Conservation (phyloP, 2,888 invertebrate genomes). For the Mimas tiliae region DNA sequence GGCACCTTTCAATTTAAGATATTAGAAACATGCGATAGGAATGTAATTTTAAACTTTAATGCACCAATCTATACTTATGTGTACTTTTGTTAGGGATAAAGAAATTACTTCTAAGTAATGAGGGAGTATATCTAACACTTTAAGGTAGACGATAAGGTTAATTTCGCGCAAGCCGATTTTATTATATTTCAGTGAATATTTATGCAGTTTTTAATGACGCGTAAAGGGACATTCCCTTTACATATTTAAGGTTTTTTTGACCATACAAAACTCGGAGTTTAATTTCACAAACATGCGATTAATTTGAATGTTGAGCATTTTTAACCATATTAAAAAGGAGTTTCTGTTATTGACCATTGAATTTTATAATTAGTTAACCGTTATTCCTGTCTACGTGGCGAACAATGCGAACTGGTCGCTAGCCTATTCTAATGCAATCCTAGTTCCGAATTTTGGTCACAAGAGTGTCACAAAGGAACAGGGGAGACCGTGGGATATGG, state of each 20-base stretch:
- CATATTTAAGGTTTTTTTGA: too few species aligned
- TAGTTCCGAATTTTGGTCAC: slow-evolving; percentile 47
- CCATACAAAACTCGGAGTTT: too few species aligned
- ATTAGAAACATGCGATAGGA: slow-evolving; percentile 24
- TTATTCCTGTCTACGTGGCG: neutral
- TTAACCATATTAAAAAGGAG: neutral
- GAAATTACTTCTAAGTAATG: neutral
- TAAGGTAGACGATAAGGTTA: too few species aligned
- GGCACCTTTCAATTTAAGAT: slow-evolving; percentile 32
- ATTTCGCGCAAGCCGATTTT: too few species aligned
- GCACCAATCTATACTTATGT: neutral
- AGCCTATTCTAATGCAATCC: slow-evolving; percentile 44
- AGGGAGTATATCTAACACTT: neutral
- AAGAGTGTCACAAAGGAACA: slow-evolving; percentile 46
- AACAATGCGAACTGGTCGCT: slow-evolving; percentile 45
- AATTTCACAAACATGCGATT: too few species aligned
- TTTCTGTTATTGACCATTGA: neutral
- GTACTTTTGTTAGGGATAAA: neutral
- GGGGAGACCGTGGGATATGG: slow-evolving; percentile 74
- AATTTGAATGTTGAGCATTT: neutral
- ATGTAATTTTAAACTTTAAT: slow-evolving; percentile 3
- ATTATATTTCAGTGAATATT: too few species aligned
- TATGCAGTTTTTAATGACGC: too few species aligned
- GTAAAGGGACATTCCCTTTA: too few species aligned
- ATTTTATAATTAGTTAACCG: slow-evolving; percentile 6